Percentiles rank a stretch among this genome's conserved stretches.
These are phyloP conservation scores for Jacana jacana DNA, from an alignment of 2,113 vertebrate genomes.

Conservation along the genomic window DNA sequence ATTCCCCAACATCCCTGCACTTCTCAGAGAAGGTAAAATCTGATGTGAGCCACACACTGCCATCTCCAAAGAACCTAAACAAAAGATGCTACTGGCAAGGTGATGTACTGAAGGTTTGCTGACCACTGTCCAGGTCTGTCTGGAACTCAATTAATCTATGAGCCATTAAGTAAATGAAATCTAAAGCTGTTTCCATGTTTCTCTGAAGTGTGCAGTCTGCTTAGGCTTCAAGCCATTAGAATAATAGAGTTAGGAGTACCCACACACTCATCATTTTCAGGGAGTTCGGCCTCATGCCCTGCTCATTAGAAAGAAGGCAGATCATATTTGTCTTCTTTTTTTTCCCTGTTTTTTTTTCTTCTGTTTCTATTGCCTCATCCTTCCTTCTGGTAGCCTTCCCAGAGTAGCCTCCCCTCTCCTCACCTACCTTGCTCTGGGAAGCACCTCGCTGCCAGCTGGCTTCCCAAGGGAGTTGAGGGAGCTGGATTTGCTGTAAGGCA, in stretches of 20 bases:
- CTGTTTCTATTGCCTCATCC: neutral
- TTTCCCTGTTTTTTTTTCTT: neutral
- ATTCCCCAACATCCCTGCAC: neutral
- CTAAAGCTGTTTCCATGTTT: slow-evolving; percentile 33
- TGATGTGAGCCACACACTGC: neutral
- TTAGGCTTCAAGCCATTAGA: slow-evolving; percentile 49
- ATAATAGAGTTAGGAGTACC: slow-evolving; percentile 43
- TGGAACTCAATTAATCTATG: slow-evolving; percentile 58
- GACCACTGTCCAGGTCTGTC: neutral
- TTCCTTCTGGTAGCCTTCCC: slow-evolving; percentile 2
- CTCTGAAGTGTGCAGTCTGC: slow-evolving; percentile 55
- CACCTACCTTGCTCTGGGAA: neutral
- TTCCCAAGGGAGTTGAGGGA: neutral
- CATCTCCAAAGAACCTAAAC: neutral
- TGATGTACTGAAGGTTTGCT: slow-evolving; percentile 11
- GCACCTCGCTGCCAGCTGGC: neutral
- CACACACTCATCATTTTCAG: slow-evolving; percentile 4
- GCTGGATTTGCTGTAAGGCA: neutral
- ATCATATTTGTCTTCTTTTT: neutral
- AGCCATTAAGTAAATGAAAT: slow-evolving; percentile 72
- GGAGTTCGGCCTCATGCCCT: neutral
- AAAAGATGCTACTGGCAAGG: neutral
- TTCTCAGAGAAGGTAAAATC: neutral
- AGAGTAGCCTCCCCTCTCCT: neutral
- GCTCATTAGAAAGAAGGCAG: neutral